Conservation (phyloP, 2,888 invertebrate species). For the Pegoplata infirma region DNA sequence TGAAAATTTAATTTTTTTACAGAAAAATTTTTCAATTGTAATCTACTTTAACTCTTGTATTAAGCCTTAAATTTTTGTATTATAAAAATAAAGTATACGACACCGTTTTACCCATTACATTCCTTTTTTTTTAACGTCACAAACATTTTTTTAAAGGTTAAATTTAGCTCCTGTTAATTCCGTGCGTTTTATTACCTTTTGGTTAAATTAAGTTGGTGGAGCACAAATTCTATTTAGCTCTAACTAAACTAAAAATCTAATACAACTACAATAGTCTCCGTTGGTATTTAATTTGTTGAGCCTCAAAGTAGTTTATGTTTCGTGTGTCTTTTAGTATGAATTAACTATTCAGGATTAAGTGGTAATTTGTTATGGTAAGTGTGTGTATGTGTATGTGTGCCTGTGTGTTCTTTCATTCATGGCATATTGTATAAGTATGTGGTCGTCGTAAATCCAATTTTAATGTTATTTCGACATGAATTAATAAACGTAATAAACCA, state of each 20-base stretch:
- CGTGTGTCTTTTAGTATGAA: background rate
- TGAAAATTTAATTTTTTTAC: too few species aligned
- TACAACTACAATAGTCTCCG: background rate
- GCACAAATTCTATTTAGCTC: background rate
- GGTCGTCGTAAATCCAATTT: constrained; percentile 41
- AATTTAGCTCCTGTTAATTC: background rate
- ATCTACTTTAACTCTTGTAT: too few species aligned
- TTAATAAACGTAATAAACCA: constrained; percentile 45
- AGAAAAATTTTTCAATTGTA: too few species aligned
- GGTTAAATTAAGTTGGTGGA: too few species aligned
- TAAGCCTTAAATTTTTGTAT: background rate
- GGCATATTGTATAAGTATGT: background rate
- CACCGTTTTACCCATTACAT: background rate
- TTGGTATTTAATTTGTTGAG: background rate
- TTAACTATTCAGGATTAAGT: constrained; percentile 34
- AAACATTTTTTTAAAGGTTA: background rate
- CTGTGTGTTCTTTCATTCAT: background rate
- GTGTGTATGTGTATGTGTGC: background rate
- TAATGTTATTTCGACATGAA: constrained; percentile 53
- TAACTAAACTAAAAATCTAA: too few species aligned
- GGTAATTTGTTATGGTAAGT: too few species aligned
- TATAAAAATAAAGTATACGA: background rate
- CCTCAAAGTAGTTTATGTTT: background rate
- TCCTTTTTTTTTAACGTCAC: too few species aligned
- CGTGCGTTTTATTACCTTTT: background rate